Conservation (phyloP, 1,140 invertebrate species). For the Trichonephila clavata region DNA sequence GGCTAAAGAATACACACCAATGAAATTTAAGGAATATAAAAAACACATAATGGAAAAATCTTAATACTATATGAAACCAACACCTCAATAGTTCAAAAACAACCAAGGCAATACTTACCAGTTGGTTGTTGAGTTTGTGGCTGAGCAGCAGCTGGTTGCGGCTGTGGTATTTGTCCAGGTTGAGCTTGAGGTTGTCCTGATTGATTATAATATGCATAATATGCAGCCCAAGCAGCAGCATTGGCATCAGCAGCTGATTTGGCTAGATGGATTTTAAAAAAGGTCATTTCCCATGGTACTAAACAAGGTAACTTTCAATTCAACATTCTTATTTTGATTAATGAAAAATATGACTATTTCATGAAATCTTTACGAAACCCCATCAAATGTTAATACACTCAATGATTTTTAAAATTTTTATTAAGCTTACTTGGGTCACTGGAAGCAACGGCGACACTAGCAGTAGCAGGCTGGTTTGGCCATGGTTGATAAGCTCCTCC, state of each 20-base stretch:
- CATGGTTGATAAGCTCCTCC: slow-evolving; percentile 65
- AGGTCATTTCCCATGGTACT: not conserved
- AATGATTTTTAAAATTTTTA: not conserved
- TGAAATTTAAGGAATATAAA: too few relatives aligned
- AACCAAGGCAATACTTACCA: not conserved
- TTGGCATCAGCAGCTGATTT: slow-evolving; percentile 80
- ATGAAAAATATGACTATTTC: not conserved
- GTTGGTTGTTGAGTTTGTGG: slow-evolving; percentile 39
- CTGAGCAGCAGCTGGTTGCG: slow-evolving; percentile 75
- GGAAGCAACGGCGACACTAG: slow-evolving; percentile 5
- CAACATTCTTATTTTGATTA: not conserved
- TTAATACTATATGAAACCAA: too few relatives aligned
- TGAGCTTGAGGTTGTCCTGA: slow-evolving; percentile 83
- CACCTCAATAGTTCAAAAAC: not conserved
- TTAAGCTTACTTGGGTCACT: slow-evolving; percentile 48
- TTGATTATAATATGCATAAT: slow-evolving; percentile 83
- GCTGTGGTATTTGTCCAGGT: slow-evolving; percentile 83
- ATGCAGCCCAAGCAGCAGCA: slow-evolving; percentile 83
- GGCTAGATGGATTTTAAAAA: not conserved
- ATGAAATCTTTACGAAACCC: too few relatives aligned
- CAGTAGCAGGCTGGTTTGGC: slow-evolving; percentile 59
- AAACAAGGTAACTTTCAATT: not conserved
- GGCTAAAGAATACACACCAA: too few relatives aligned
- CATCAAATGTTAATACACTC: too few relatives aligned
- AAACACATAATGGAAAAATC: too few relatives aligned